These are phyloP conservation scores for Pantherophis alleghaniensis DNA, from an alignment of 2,797 vertebrate species.

Conservation along the genomic window DNA sequence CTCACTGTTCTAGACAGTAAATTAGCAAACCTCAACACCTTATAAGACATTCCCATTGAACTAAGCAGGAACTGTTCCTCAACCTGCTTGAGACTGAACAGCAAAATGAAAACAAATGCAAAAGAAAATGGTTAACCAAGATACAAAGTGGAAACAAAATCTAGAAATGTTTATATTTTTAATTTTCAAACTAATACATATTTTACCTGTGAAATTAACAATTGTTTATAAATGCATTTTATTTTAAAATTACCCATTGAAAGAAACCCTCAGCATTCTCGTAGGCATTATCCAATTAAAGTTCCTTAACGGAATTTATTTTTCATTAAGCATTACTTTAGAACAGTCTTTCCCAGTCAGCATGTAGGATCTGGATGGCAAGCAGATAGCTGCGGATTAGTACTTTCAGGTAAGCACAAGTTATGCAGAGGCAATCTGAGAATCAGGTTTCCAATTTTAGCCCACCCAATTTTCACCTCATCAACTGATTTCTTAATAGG, in stretches of 20 bases:
- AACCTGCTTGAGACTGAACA: neutral
- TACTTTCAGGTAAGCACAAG: neutral
- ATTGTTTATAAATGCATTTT: neutral
- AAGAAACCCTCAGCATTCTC: neutral
- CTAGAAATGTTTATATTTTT: neutral
- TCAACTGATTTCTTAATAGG: neutral
- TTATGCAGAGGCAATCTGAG: neutral
- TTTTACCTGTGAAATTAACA: neutral
- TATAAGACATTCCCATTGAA: neutral
- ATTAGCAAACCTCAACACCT: neutral
- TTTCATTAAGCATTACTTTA: neutral
- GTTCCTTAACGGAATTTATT: neutral
- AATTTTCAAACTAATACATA: neutral
- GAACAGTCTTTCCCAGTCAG: neutral
- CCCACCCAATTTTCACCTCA: neutral
- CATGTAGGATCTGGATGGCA: neutral
- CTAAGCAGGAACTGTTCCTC: neutral
- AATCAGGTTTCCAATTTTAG: neutral
- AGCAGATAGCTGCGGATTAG: neutral
- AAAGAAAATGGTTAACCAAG: neutral
- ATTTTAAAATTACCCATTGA: neutral
- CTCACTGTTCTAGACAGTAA: neutral
- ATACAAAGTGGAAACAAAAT: neutral
- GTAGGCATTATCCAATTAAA: neutral
- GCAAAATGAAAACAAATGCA: neutral